Conservation (phyloP, 2,113 vertebrate species). For the Ursus arctos region DNA sequence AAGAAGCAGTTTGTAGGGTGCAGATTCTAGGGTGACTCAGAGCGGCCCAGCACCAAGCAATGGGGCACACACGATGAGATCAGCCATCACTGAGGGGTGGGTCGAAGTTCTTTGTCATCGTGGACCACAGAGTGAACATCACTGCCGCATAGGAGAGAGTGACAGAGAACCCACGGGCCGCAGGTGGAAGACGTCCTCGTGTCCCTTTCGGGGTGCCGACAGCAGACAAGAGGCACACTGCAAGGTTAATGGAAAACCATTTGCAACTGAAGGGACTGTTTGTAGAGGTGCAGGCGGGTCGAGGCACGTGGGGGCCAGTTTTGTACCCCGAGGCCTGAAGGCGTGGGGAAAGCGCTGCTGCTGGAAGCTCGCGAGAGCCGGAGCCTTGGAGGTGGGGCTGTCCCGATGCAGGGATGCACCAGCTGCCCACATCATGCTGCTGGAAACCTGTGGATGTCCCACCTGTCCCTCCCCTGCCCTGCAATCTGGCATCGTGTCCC, state of each 20-base stretch:
- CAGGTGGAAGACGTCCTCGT: background rate
- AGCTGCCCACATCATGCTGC: background rate
- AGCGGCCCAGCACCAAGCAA: no score
- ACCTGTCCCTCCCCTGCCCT: background rate
- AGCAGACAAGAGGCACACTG: background rate
- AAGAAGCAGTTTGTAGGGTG: no score
- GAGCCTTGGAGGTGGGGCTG: background rate
- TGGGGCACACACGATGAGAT: background rate
- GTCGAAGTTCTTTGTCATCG: rapidly evolving
- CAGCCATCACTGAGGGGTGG: background rate
- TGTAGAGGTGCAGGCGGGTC: background rate
- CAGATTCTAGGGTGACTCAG: background rate
- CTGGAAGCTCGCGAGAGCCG: no score
- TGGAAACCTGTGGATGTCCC: rapidly evolving
- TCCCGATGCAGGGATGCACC: rapidly evolving
- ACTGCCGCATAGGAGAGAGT: rapidly evolving
- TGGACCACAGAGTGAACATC: no score
- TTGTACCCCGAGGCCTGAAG: slow-evolving; percentile 25
- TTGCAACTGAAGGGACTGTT: background rate
- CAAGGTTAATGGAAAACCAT: background rate
- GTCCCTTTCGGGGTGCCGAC: background rate
- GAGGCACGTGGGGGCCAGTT: background rate
- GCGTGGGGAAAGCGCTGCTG: background rate
- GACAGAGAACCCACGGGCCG: no score
- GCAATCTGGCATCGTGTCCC: background rate